Evolutionary conservation across 2,888 invertebrate genomes (phyloP).

Genomic region (Eupithecia dodoneata): DNA sequence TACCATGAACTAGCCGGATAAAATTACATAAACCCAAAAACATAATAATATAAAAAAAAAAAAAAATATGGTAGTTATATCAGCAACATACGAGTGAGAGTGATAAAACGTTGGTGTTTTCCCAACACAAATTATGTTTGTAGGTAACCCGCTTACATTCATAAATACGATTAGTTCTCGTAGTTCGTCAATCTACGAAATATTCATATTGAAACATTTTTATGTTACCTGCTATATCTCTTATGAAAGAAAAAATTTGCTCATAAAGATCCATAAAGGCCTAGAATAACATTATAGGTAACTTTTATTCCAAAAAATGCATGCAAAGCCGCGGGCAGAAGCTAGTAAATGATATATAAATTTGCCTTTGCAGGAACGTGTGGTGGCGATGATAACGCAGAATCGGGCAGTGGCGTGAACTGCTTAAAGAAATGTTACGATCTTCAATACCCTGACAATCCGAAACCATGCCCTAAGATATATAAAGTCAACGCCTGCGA

Average conservation of each 20-base stretch:
- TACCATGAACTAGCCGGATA: background rate
- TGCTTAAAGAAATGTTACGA: constrained; percentile 38
- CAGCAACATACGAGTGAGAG: background rate
- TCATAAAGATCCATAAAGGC: too few relatives aligned
- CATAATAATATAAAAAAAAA: background rate
- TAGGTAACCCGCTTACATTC: too few relatives aligned
- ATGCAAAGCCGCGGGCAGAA: background rate
- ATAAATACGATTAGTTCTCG: too few relatives aligned
- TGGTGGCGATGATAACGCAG: constrained; percentile 30
- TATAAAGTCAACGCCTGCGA: constrained; percentile 40
- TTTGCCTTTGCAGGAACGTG: background rate
- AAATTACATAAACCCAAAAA: background rate
- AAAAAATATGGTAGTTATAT: background rate
- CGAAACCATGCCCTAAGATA: constrained; percentile 10
- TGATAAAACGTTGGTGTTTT: too few relatives aligned
- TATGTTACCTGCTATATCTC: too few relatives aligned
- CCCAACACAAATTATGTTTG: too few relatives aligned
- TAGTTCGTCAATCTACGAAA: too few relatives aligned
- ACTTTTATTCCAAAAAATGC: too few relatives aligned
- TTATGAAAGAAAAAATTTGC: too few relatives aligned
- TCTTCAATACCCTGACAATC: constrained; percentile 17
- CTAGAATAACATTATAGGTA: too few relatives aligned
- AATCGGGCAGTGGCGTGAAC: constrained; percentile 44
- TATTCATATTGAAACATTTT: too few relatives aligned
- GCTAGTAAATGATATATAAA: too few relatives aligned